These are phyloP conservation scores for Lagopus muta DNA, from an alignment of 2,113 vertebrate species.

Conservation along the genomic window DNA sequence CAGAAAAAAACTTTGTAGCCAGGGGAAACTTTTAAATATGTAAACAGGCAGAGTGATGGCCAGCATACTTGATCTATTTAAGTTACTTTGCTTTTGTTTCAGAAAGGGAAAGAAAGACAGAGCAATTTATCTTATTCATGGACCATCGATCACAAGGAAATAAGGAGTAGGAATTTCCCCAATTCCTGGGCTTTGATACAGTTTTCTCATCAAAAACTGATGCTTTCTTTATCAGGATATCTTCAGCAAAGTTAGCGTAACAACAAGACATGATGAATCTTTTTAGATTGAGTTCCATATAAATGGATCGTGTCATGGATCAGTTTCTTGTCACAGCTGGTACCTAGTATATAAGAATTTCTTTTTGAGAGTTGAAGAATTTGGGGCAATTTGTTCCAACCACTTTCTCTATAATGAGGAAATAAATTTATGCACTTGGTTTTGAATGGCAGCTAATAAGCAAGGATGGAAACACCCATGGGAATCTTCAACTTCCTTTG, in stretches of 20 bases:
- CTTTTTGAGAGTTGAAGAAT: neutral
- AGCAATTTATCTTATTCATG: neutral
- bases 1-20: neutral
- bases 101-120: neutral
- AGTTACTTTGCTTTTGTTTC: neutral
- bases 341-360: neutral
- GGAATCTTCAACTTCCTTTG: neutral
- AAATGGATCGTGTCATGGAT: neutral
- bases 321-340: neutral
- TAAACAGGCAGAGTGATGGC: neutral
- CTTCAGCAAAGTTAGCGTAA: neutral
- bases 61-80: neutral
- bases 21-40: neutral
- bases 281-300: neutral
- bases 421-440: neutral
- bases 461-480: neutral
- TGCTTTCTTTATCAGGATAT: neutral
- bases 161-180: neutral
- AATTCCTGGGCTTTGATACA: neutral
- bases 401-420: neutral
- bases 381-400: neutral
- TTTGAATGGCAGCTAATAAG: neutral
- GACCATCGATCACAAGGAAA: neutral
- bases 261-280: neutral
- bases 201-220: neutral